Evolutionary conservation across 2,888 invertebrate species (phyloP).

Genomic region (Lymantria dispar): DNA sequence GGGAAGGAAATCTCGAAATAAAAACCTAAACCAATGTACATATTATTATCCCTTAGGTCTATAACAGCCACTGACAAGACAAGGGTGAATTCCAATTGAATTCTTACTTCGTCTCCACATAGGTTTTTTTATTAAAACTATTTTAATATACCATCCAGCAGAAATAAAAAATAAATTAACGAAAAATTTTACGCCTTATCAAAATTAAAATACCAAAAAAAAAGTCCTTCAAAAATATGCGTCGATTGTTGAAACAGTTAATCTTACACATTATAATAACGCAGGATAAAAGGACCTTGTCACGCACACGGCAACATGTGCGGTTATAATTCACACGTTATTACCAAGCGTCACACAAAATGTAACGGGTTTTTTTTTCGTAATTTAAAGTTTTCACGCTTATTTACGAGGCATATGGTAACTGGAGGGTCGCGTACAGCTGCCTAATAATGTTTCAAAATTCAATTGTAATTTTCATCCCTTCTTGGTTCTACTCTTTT

Average conservation of each 20-base stretch:
- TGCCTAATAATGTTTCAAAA: no score
- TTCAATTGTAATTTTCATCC: no score
- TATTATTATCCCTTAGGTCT: no score
- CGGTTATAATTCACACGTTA: constrained; percentile 39
- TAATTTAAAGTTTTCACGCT: constrained; percentile 32
- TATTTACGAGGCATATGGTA: constrained; percentile 16
- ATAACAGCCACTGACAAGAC: no score
- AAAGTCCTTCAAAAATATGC: constrained; percentile 7
- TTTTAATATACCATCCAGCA: no score
- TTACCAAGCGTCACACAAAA: constrained; percentile 33
- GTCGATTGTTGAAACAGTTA: constrained; percentile 51
- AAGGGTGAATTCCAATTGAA: no score
- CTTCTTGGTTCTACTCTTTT: background rate
- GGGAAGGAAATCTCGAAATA: no score
- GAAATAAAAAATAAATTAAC: no score
- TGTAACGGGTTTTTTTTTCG: constrained; percentile 9
- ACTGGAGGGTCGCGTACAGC: background rate
- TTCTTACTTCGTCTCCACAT: no score
- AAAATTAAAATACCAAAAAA: constrained; percentile 1
- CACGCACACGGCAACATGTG: constrained; percentile 42
- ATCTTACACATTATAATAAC: constrained; percentile 39
- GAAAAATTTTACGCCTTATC: background rate
- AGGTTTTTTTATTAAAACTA: no score
- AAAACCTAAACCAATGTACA: no score
- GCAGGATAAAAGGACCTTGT: constrained; percentile 41